These are phyloP conservation scores for Synergus gifuensis DNA, from an alignment of 2,888 invertebrate species.

Conservation along the genomic window DNA sequence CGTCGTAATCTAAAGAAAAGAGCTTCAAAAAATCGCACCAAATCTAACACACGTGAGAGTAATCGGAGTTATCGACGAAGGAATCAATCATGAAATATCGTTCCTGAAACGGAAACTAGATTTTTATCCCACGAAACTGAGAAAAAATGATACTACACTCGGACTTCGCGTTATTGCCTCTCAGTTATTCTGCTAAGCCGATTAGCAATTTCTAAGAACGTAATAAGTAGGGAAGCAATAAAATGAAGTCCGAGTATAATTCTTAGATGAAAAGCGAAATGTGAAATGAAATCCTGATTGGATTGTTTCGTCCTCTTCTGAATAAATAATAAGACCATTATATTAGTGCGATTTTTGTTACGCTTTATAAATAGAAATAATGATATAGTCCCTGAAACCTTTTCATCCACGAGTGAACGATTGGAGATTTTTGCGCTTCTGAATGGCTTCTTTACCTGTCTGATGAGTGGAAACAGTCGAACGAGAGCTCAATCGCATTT, in stretches of 20 bases:
- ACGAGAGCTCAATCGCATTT: conserved; percentile 43
- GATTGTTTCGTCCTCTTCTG: too few species aligned
- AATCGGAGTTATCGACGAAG: not conserved
- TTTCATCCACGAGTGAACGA: not conserved
- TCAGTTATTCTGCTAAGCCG: too few species aligned
- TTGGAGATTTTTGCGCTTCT: conserved; percentile 20
- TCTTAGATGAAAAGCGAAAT: too few species aligned
- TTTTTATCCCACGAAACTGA: not conserved
- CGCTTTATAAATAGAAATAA: not conserved
- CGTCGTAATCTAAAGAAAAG: not conserved
- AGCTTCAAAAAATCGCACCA: not conserved
- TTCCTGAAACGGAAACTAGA: not conserved
- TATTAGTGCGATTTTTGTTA: too few species aligned
- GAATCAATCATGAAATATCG: not conserved
- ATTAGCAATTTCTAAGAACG: too few species aligned
- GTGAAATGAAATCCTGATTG: too few species aligned
- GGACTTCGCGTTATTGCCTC: too few species aligned
- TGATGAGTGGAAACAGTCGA: conserved; percentile 29
- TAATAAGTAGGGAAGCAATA: too few species aligned
- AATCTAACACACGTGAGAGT: not conserved
- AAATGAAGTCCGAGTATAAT: too few species aligned
- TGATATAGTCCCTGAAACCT: not conserved
- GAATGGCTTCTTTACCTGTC: conserved; percentile 34
- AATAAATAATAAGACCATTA: too few species aligned
- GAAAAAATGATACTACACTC: not conserved